Evolutionary conservation across 2,113 vertebrate species (phyloP), one percentile per base, ranked within the genome.

Genomic region (Mohoua ochrocephala): DNA sequence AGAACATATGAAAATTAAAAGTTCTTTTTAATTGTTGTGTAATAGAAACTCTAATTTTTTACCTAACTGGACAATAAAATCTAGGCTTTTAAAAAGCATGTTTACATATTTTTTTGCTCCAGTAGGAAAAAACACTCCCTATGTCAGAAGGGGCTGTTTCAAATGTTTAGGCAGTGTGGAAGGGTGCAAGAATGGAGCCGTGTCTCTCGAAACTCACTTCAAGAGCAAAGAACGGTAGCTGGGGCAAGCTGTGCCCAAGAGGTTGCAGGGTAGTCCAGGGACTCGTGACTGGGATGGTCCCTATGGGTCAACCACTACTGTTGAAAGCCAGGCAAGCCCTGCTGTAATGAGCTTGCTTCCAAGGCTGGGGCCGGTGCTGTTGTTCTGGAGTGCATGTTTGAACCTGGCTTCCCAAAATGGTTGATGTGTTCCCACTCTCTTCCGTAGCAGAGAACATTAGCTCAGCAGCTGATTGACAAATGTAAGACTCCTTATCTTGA

Each of bases 111-210:
- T 61, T 77, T 54, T 74, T 59, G 6, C 16, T 54, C 4, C 9
- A 13, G 18, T 44, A 61, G 21, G 7, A 59, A 68, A 41, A 74
- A 63, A 1, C 1, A 6, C 18, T 45, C 42, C 9, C 27, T 67
- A 11, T 12, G 13, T 57, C 31, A 69, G 59, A 80, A 67, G 26
- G 21, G 42, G 26, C 6, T n/a, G 12, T 47, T 79, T 57, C 21
- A 83, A 86, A 70, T 8, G 9, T 67, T 70, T 35, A 35, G 41
- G 42, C 22, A 5, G 8, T 54, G 75, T n/a, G 35, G 31, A 65
- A 70, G 15, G 49, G 52, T 0, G 2, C 1, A 2, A 8, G n/a
- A 83, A 53, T 24, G 15, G 28, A 49, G 9, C 49, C 16, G 3
- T 30, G 9, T 24, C n/a, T 73, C 19, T 27, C 84, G 47, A 61